A percentile compares a stretch with the other conserved stretches of the same genome.
phyloP scores from a whole-genome alignment of 2,113 vertebrate genomes.

The Bombycilla garrulus region DNA sequence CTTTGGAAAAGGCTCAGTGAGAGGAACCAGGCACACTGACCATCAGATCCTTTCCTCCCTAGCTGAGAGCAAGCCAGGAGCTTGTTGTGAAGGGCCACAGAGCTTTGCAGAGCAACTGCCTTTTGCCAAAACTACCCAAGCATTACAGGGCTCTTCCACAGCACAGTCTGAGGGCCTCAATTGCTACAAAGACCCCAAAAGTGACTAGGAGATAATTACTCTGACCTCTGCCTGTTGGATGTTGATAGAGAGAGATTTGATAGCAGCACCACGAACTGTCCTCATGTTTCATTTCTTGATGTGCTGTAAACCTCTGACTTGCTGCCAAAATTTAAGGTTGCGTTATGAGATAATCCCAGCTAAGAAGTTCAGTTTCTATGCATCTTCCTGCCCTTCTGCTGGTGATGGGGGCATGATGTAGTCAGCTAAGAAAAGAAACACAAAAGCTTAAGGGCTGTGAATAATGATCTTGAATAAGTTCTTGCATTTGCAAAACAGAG shows the following conservation, averaged over 20 bases:
- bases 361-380: background rate
- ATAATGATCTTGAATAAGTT: background rate
- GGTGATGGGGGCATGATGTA: background rate
- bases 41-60: background rate
- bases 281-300: background rate
- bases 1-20: background rate
- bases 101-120: background rate
- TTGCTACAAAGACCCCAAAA: background rate
- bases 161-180: background rate
- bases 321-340: background rate
- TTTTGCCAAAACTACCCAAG: background rate
- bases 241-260: background rate
- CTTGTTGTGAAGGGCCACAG: background rate
- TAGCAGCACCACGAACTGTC: background rate
- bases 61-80: background rate
- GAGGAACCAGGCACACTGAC: background rate
- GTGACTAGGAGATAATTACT: background rate
- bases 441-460: background rate
- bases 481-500: slow-evolving; percentile 6
- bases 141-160: background rate
- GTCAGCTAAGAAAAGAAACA: slow-evolving; percentile 40
- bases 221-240: background rate
- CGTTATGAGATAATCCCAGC: background rate
- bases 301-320: slow-evolving; percentile 26
- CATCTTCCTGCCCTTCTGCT: slow-evolving; percentile 35